A percentile compares a stretch with the other conserved stretches of the same genome.
These are phyloP conservation scores for Podarcis muralis DNA, from an alignment of 2,113 vertebrate species.

Conservation along the genomic window DNA sequence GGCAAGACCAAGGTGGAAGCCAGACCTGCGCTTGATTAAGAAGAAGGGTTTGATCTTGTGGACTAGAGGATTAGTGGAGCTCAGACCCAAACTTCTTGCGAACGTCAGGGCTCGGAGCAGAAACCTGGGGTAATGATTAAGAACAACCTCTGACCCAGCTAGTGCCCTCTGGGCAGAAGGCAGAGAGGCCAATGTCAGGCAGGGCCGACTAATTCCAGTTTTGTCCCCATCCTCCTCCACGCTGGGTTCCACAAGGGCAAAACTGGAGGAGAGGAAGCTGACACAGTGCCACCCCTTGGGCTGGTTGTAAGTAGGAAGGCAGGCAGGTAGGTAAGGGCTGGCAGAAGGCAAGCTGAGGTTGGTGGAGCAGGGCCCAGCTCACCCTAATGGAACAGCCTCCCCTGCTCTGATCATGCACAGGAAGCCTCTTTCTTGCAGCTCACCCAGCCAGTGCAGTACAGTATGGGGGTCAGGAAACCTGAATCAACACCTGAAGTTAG, in stretches of 20 bases:
- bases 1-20: neutral
- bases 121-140: neutral
- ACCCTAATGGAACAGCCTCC: no score
- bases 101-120: neutral
- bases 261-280: no score
- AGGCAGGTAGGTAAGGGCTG: no score
- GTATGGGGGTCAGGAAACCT: neutral
- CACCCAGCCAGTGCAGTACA: neutral
- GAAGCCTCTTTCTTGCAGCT: neutral
- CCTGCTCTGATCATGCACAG: neutral
- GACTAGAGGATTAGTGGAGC: neutral
- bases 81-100: neutral
- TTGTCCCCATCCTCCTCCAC: no score
- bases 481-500: neutral
- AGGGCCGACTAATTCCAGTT: no score
- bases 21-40: neutral
- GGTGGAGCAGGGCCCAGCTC: no score
- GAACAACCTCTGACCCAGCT: neutral
- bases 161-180: neutral
- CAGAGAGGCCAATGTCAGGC: neutral
- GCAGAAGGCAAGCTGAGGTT: no score
- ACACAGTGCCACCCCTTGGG: no score
- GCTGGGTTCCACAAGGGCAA: no score
- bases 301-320: no score
- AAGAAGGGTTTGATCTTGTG: neutral